Evolutionary conservation across 2,888 invertebrate genomes (phyloP).

Genomic region (Ctena decussata): DNA sequence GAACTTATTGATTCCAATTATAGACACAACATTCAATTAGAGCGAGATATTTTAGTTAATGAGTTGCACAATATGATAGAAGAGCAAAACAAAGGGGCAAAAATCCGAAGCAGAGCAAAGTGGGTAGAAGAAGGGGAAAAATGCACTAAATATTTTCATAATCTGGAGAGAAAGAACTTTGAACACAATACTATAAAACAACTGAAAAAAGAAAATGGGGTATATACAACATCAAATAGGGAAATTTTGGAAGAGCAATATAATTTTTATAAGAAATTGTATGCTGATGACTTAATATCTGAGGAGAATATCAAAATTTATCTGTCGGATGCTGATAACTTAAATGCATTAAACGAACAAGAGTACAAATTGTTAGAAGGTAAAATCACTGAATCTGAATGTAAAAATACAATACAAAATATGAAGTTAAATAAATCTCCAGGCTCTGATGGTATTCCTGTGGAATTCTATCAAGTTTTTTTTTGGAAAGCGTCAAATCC

Average conservation of each 20-base stretch:
- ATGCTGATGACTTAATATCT: neutral
- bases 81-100: neutral
- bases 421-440: constrained; percentile 43
- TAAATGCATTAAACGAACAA: neutral
- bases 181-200: neutral
- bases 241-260: neutral
- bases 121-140: constrained; percentile 12
- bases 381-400: neutral
- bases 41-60: neutral
- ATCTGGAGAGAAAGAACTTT: constrained; percentile 6
- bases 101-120: constrained; percentile 1
- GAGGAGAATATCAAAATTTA: neutral
- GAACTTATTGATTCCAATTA: neutral
- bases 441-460: constrained; percentile 31
- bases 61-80: neutral
- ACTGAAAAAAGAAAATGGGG: neutral
- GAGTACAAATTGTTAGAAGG: neutral
- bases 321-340: neutral
- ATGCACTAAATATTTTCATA: constrained; percentile 87
- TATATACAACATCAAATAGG: neutral
- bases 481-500: neutral
- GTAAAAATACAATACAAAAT: constrained; percentile 8
- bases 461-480: constrained; percentile 39
- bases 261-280: neutral
- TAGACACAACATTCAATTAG: neutral